Conservation (phyloP, 2,797 vertebrate genomes). For the Hipposideros larvatus region DNA sequence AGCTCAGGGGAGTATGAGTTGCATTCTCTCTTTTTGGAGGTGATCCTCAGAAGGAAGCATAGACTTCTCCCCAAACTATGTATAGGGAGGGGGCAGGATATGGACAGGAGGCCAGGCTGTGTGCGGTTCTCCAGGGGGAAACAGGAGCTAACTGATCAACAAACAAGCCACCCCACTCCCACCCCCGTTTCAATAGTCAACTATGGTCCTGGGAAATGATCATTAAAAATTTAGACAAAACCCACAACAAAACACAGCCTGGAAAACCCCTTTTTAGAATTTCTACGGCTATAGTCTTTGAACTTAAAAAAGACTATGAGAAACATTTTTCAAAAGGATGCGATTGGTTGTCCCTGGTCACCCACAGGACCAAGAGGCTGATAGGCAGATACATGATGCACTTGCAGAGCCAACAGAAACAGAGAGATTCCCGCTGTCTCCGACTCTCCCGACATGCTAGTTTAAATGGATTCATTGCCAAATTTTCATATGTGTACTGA, state of each 20-base stretch:
- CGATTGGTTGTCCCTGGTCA: neutral
- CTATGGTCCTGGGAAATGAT: slow-evolving; percentile 40
- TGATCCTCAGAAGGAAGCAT: neutral
- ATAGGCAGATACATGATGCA: neutral
- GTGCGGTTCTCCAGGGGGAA: neutral
- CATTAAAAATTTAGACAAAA: slow-evolving; percentile 62
- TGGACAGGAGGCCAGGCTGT: neutral
- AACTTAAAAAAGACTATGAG: slow-evolving; percentile 56
- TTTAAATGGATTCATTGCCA: slow-evolving; percentile 21
- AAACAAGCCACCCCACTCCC: neutral
- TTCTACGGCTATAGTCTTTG: slow-evolving; percentile 28
- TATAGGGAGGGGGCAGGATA: neutral
- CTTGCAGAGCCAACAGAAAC: neutral
- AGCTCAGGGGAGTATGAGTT: neutral
- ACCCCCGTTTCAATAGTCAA: slow-evolving; percentile 23
- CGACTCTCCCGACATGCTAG: neutral
- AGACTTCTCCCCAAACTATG: neutral
- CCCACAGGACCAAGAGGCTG: slow-evolving; percentile 27
- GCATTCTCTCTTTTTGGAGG: neutral
- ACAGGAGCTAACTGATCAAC: neutral
- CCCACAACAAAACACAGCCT: neutral
- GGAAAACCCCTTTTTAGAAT: slow-evolving; percentile 32
- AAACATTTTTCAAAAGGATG: neutral
- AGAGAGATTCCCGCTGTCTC: slow-evolving; percentile 28
- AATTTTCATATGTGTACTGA: neutral